These are phyloP conservation scores for Xiphophorus couchianus DNA, from an alignment of 2,113 vertebrate genomes.

Conservation along the genomic window DNA sequence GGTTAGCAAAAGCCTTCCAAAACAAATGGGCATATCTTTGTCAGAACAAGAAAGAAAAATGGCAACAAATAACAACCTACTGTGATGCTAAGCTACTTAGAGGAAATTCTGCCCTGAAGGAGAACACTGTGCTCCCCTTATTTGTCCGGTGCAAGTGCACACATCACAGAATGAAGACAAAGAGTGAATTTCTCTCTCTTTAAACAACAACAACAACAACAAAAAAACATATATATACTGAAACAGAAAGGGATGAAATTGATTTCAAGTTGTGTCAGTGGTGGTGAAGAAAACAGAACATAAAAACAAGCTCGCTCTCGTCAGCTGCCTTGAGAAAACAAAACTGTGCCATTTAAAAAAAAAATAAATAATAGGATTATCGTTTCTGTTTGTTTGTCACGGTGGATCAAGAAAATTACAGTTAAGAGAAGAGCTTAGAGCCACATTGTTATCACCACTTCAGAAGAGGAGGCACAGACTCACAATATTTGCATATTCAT, in stretches of 20 bases:
- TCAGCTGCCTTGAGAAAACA: constrained; percentile 77
- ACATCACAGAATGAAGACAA: constrained; percentile 25
- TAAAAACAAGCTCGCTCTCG: constrained; percentile 52
- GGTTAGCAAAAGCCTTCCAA: constrained; percentile 38
- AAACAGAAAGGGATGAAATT: constrained; percentile 73
- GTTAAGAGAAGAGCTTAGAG: constrained; percentile 84
- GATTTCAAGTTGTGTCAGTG: constrained; percentile 77
- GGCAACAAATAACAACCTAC: constrained; percentile 51
- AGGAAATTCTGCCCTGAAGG: constrained; percentile 67
- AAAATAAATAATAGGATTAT: constrained; percentile 84
- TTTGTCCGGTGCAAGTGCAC: constrained; percentile 55
- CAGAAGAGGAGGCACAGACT: constrained; percentile 71
- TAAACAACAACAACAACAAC: constrained; percentile 30
- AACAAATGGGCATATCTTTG: constrained; percentile 54
- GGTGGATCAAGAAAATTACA: constrained; percentile 83
- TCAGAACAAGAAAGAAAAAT: constrained; percentile 56
- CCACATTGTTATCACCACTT: constrained; percentile 80
- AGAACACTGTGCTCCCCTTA: constrained; percentile 40
- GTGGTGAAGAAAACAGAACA: constrained; percentile 53
- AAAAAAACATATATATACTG: constrained; percentile 41
- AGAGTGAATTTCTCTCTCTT: background rate
- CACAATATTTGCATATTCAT: constrained; percentile 82
- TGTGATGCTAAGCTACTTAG: constrained; percentile 76
- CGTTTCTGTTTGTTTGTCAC: constrained; percentile 86
- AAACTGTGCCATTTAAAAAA: constrained; percentile 82